phyloP scores from a whole-genome alignment of 2,888 invertebrate genomes.

The Thysanoteuthis rhombus region DNA sequence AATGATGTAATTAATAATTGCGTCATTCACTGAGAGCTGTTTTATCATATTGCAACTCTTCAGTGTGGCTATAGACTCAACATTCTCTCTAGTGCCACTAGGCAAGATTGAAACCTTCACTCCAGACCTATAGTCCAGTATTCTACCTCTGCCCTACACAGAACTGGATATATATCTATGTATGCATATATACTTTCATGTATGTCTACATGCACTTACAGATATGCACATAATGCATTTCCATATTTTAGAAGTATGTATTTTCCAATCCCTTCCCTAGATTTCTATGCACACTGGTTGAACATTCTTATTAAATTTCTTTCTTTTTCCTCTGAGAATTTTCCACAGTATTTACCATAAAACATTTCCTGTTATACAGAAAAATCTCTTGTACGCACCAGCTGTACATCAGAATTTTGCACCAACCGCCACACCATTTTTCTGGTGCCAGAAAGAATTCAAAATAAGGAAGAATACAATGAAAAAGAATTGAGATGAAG shows the following conservation, averaged over 20 bases:
- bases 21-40: too few species aligned
- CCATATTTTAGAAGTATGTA: not conserved
- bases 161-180: too few species aligned
- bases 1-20: too few species aligned
- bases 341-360: not conserved
- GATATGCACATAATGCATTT: not conserved
- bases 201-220: not conserved
- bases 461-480: not conserved
- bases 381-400: not conserved
- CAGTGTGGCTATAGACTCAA: too few species aligned
- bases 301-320: not conserved
- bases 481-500: not conserved
- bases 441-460: not conserved
- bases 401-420: not conserved
- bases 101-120: too few species aligned
- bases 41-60: too few species aligned
- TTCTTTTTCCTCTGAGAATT: not conserved
- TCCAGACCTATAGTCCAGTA: too few species aligned
- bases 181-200: too few species aligned
- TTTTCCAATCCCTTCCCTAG: not conserved
- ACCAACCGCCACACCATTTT: not conserved
- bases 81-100: too few species aligned
- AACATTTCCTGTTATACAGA: not conserved
- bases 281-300: not conserved
- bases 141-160: too few species aligned